These are phyloP conservation scores for Cisticola juncidis DNA, from an alignment of 2,113 vertebrate species.

Conservation along the genomic window DNA sequence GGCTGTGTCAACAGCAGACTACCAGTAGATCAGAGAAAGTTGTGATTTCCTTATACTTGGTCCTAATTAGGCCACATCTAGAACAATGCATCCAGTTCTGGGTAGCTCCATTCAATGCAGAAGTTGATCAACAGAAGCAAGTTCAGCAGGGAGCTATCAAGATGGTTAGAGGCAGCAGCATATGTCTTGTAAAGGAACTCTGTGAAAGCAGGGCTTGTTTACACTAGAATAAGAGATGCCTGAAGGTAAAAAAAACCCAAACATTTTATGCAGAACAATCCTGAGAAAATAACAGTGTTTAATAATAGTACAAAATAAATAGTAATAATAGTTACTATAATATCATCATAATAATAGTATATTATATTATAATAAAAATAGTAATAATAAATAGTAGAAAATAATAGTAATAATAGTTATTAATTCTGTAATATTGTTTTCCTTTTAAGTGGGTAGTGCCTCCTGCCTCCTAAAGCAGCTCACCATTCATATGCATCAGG, in stretches of 20 bases:
- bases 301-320: too few species aligned
- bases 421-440: background rate
- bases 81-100: background rate
- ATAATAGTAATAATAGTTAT: too few species aligned
- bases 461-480: background rate
- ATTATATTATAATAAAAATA: too few species aligned
- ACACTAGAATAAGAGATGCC: background rate
- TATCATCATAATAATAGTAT: too few species aligned
- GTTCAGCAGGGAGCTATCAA: background rate
- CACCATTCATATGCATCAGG: background rate
- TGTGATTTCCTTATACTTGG: background rate
- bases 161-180: background rate
- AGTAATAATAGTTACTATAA: too few species aligned
- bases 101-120: background rate
- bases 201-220: background rate
- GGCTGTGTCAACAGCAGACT: background rate
- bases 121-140: background rate
- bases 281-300: background rate
- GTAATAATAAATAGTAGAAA: too few species aligned
- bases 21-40: background rate
- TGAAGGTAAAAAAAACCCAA: background rate
- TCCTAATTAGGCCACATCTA: background rate
- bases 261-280: background rate
- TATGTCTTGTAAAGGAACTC: background rate
- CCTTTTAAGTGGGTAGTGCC: background rate